A percentile compares a stretch with the other conserved stretches of the same genome.
These are phyloP conservation scores for Orbicella faveolata DNA, from an alignment of 64 coral and sea anemone genomes.

Conservation along the genomic window DNA sequence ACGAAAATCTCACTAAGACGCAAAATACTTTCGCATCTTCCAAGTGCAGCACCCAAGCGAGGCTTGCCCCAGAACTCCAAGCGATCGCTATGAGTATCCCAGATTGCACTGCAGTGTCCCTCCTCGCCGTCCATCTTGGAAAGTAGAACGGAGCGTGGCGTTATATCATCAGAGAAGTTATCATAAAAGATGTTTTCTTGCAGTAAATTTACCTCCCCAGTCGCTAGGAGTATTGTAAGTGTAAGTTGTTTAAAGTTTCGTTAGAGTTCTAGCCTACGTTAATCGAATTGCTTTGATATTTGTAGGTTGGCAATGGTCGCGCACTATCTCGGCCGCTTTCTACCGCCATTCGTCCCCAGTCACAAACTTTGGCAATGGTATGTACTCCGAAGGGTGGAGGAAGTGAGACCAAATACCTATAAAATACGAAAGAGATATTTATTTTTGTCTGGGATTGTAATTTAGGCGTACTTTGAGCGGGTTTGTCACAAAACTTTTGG, in stretches of 20 bases:
- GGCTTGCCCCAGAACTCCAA: constrained; percentile 42
- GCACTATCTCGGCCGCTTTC: constrained; percentile 72
- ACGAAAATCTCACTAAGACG: too few relatives aligned
- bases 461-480: background rate
- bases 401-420: background rate
- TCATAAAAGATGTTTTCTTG: constrained; percentile 82
- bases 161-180: constrained; percentile 19
- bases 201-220: constrained; percentile 85
- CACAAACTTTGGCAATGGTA: constrained; percentile 88
- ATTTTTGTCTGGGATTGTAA: background rate
- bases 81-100: constrained; percentile 48
- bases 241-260: background rate
- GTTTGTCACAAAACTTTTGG: background rate
- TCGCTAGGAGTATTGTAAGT: constrained; percentile 87
- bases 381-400: background rate
- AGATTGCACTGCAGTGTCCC: constrained; percentile 40
- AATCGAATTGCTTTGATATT: constrained; percentile 42
- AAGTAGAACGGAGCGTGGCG: constrained; percentile 46
- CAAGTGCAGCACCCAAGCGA: background rate
- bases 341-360: constrained; percentile 84
- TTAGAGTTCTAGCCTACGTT: background rate
- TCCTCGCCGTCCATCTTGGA: constrained; percentile 94
- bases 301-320: constrained; percentile 83
- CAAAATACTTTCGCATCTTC: too few relatives aligned
- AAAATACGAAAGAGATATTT: background rate